Percentiles rank a stretch among this genome's conserved stretches.
These are phyloP conservation scores for Lethrus apterus DNA, from an alignment of 1,140 invertebrate species.

Conservation along the genomic window DNA sequence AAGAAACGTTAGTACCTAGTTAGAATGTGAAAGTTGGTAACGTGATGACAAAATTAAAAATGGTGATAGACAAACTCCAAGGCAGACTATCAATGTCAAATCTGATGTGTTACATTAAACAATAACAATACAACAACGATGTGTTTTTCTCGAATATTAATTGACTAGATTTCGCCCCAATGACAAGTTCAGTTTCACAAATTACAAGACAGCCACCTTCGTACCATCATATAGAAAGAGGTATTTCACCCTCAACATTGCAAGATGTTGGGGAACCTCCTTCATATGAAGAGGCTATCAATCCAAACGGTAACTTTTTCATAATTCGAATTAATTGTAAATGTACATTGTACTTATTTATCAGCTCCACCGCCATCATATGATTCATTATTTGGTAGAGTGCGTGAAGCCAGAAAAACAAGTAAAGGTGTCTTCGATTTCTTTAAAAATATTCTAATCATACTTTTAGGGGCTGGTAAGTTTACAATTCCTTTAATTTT, in stretches of 20 bases:
- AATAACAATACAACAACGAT: too few relatives aligned
- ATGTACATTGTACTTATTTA: slow-evolving; percentile 12
- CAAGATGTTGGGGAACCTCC: slow-evolving; percentile 44
- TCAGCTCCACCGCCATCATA: slow-evolving; percentile 60
- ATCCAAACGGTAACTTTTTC: slow-evolving; percentile 46
- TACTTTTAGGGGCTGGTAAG: slow-evolving; percentile 57
- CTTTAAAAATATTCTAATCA: slow-evolving; percentile 52
- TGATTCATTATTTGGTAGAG: slow-evolving; percentile 58
- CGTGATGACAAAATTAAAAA: too few relatives aligned
- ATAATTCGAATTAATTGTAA: neutral
- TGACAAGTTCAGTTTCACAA: slow-evolving; percentile 14
- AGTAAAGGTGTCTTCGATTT: slow-evolving; percentile 56
- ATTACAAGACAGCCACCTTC: slow-evolving; percentile 27
- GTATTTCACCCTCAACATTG: slow-evolving; percentile 19
- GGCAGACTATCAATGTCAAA: too few relatives aligned
- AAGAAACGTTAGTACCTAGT: too few relatives aligned
- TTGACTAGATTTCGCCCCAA: too few relatives aligned
- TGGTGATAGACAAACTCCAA: too few relatives aligned
- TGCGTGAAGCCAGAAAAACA: slow-evolving; percentile 53
- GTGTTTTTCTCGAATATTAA: too few relatives aligned
- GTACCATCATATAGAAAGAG: slow-evolving; percentile 30
- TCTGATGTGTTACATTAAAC: too few relatives aligned
- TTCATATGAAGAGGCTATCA: slow-evolving; percentile 50
- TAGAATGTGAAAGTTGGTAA: too few relatives aligned
- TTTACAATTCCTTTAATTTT: slow-evolving; percentile 18